Conservation (phyloP, 2,113 vertebrate species). For the Garra rufa region DNA sequence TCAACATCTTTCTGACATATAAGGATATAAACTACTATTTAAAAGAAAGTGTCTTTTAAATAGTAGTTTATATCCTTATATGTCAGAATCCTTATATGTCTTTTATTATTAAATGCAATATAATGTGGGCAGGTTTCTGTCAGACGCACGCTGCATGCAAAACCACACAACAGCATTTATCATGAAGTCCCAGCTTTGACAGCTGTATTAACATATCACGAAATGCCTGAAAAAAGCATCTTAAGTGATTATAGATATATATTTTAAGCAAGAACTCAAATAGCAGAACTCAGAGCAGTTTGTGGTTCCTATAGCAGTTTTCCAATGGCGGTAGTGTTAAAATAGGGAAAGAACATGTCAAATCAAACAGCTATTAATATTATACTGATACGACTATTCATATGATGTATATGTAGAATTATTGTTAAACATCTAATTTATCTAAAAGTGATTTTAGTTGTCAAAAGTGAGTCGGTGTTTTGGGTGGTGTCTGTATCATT, state of each 20-base stretch:
- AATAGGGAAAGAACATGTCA: neutral
- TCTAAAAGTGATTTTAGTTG: neutral
- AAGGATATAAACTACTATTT: neutral
- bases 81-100: too few relatives aligned
- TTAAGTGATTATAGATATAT: neutral
- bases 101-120: too few relatives aligned
- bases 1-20: neutral
- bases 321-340: neutral
- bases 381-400: neutral
- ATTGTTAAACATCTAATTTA: neutral
- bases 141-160: neutral
- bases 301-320: neutral
- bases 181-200: neutral
- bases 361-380: neutral
- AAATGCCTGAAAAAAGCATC: neutral
- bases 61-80: too few relatives aligned
- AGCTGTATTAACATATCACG: neutral
- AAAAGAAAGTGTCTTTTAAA: too few relatives aligned
- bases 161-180: neutral
- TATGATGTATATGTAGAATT: neutral
- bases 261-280: neutral
- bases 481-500: neutral
- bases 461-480: neutral
- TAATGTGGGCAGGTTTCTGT: neutral
- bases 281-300: neutral